These are phyloP conservation scores for Achlya flavicornis DNA, from an alignment of 2,888 invertebrate species.

Conservation along the genomic window DNA sequence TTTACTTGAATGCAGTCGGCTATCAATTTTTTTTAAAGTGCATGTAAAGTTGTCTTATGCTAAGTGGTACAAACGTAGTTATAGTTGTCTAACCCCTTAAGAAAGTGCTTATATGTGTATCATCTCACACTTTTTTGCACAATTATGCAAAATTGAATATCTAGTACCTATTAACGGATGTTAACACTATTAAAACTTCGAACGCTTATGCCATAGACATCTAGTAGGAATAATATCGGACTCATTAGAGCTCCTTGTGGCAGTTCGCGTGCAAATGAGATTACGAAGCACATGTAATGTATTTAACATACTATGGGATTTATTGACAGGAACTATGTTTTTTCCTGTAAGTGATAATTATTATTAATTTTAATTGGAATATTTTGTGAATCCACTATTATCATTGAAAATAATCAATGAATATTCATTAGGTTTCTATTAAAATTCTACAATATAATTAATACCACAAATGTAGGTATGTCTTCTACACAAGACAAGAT, in stretches of 20 bases:
- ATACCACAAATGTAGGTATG: too few species aligned
- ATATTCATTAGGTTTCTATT: too few species aligned
- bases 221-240: slow-evolving; percentile 42
- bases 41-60: background rate
- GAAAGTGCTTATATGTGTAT: background rate
- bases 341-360: too few species aligned
- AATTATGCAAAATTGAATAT: background rate
- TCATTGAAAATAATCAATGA: too few species aligned
- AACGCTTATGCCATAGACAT: slow-evolving; percentile 35
- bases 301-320: too few species aligned
- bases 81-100: background rate
- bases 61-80: background rate
- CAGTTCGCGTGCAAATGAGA: slow-evolving; percentile 40
- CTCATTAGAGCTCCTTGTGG: slow-evolving; percentile 34
- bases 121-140: background rate
- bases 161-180: slow-evolving; percentile 32
- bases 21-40: background rate
- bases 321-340: too few species aligned
- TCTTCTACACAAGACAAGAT: too few species aligned
- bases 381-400: too few species aligned
- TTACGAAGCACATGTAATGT: background rate
- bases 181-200: slow-evolving; percentile 38
- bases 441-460: too few species aligned
- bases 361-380: too few species aligned
- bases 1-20: too few species aligned